A percentile compares a stretch with the other conserved stretches of the same genome.
Conservation (phyloP, 2,888 invertebrate genomes). For the Leptopterna dolabrata region DNA sequence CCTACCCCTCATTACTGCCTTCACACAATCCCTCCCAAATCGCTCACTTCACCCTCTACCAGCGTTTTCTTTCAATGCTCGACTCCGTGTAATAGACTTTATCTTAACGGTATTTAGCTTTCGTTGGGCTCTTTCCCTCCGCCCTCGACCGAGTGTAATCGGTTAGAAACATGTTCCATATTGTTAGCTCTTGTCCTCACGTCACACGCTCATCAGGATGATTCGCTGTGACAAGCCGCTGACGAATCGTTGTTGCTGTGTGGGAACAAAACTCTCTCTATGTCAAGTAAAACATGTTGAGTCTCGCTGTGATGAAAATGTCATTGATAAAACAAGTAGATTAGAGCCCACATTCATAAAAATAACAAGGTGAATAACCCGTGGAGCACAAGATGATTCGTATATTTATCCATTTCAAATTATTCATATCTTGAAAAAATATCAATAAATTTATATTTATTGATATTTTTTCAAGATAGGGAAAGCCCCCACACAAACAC, state of each 20-base stretch:
- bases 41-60: conserved; percentile 8
- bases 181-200: conserved; percentile 34
- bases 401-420: too few relatives aligned
- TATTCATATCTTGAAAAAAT: too few relatives aligned
- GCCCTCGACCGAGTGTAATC: conserved; percentile 22
- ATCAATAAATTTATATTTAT: too few relatives aligned
- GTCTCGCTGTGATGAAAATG: too few relatives aligned
- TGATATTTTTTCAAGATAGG: too few relatives aligned
- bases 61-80: conserved; percentile 30
- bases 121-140: neutral
- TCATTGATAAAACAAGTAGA: too few relatives aligned
- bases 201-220: conserved; percentile 31
- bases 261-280: neutral
- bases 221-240: neutral
- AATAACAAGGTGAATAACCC: too few relatives aligned
- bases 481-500: too few relatives aligned
- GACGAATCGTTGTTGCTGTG: neutral
- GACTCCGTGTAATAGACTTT: conserved; percentile 48
- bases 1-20: conserved; percentile 38
- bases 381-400: too few relatives aligned
- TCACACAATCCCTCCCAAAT: conserved; percentile 47
- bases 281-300: too few relatives aligned
- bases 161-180: conserved; percentile 42
- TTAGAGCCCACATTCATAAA: too few relatives aligned
- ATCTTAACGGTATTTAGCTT: conserved; percentile 48